These are phyloP conservation scores for Hycleus phaleratus DNA, from an alignment of 1,140 invertebrate genomes.

Conservation along the genomic window DNA sequence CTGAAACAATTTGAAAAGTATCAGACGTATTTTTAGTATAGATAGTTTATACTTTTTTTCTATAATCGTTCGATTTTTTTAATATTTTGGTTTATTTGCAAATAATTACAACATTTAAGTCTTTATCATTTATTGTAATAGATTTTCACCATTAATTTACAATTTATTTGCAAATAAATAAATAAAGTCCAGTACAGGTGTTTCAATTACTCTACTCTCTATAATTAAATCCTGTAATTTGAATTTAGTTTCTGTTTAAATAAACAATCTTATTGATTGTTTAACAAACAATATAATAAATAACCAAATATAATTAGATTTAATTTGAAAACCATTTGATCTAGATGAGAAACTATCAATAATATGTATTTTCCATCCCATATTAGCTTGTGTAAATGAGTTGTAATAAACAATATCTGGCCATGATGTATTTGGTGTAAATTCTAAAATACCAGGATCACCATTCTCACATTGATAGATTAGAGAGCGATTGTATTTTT, in stretches of 20 bases:
- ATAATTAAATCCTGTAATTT: constrained; percentile 7
- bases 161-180: too few species aligned
- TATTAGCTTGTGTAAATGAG: constrained; percentile 83
- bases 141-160: too few species aligned
- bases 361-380: constrained; percentile 85
- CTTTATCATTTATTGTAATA: too few species aligned
- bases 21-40: too few species aligned
- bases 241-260: constrained; percentile 8
- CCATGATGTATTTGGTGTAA: constrained; percentile 84
- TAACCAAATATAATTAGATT: background rate
- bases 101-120: too few species aligned
- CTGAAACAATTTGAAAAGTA: too few species aligned
- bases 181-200: too few species aligned
- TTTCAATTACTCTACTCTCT: too few species aligned
- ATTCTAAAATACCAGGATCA: constrained; percentile 63
- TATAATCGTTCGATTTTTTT: too few species aligned
- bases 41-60: too few species aligned
- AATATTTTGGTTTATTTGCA: too few species aligned
- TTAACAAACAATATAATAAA: constrained; percentile 20
- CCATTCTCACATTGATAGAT: constrained; percentile 59
- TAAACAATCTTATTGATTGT: constrained; percentile 23
- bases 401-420: constrained; percentile 91
- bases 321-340: background rate
- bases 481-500: constrained; percentile 74
- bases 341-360: constrained; percentile 56